phyloP scores from a whole-genome alignment of 2,888 invertebrate genomes.

The Cheilosia soror region DNA sequence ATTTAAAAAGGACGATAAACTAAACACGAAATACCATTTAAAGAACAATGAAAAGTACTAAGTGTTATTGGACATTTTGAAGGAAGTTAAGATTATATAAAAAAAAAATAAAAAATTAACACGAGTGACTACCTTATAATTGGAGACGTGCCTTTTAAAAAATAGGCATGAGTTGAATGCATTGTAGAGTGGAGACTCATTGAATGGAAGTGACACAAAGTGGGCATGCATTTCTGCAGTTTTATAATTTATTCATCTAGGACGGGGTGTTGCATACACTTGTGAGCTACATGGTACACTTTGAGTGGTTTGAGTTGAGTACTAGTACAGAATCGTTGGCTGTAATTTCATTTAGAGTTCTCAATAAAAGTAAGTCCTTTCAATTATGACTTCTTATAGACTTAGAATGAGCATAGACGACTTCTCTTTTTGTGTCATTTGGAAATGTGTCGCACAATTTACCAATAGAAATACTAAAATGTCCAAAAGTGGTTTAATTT shows the following conservation, averaged over 20 bases:
- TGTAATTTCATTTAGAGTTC: too few species aligned
- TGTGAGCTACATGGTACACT: too few species aligned
- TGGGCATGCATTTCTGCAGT: background rate
- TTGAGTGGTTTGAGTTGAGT: too few species aligned
- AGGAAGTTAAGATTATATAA: slow-evolving; percentile 28
- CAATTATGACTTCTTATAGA: too few species aligned
- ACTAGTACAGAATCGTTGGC: too few species aligned
- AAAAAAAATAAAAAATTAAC: slow-evolving; percentile 35
- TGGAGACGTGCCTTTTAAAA: background rate
- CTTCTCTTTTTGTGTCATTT: too few species aligned
- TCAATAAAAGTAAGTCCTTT: too few species aligned
- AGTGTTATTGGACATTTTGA: slow-evolving; percentile 44
- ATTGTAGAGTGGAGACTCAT: background rate
- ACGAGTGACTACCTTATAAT: slow-evolving; percentile 13
- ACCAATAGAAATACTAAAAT: too few species aligned
- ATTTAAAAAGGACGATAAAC: slow-evolving; percentile 45
- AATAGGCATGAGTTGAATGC: background rate
- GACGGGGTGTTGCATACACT: too few species aligned
- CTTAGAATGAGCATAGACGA: too few species aligned
- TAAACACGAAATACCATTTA: slow-evolving; percentile 61
- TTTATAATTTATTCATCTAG: background rate
- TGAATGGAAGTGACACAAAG: background rate
- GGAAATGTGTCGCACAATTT: too few species aligned
- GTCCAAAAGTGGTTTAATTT: too few species aligned
- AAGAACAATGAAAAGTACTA: slow-evolving; percentile 49